Percentiles rank a stretch among this genome's conserved stretches.
Conservation (phyloP, 2,888 invertebrate genomes). For the Scrobipalpa costella region DNA sequence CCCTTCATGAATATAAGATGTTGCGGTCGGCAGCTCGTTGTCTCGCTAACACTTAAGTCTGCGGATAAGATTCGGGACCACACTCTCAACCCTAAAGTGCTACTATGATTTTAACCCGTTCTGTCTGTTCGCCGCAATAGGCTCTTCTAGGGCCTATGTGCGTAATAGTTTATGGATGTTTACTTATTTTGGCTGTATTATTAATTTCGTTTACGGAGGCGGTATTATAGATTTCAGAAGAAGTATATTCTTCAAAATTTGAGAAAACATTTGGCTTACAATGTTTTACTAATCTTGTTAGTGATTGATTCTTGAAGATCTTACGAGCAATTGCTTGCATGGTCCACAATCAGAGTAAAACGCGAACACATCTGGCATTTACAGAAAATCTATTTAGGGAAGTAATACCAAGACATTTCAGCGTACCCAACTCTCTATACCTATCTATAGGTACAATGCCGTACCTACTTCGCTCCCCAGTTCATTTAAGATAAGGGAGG, state of each 20-base stretch:
- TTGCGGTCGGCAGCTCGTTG: conserved; percentile 53
- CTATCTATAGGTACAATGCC: conserved; percentile 32
- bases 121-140: conserved; percentile 33
- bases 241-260: neutral
- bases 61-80: conserved; percentile 55
- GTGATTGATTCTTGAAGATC: neutral
- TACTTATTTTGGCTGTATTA: neutral
- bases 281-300: neutral
- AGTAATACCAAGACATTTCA: conserved; percentile 37
- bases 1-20: conserved; percentile 71
- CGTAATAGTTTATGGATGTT: conserved; percentile 11
- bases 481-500: conserved; percentile 76
- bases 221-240: neutral
- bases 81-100: conserved; percentile 49
- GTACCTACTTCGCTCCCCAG: conserved; percentile 66
- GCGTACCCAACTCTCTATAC: conserved; percentile 33
- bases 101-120: conserved; percentile 49
- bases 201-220: neutral
- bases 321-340: neutral
- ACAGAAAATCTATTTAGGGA: conserved; percentile 36
- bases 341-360: conserved; percentile 13
- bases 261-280: neutral
- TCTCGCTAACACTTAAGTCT: conserved; percentile 58
- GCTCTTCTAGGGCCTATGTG: conserved; percentile 1
- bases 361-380: conserved; percentile 29